These are phyloP conservation scores for Pedionomus torquatus DNA, from an alignment of 2,113 vertebrate genomes.

Conservation along the genomic window DNA sequence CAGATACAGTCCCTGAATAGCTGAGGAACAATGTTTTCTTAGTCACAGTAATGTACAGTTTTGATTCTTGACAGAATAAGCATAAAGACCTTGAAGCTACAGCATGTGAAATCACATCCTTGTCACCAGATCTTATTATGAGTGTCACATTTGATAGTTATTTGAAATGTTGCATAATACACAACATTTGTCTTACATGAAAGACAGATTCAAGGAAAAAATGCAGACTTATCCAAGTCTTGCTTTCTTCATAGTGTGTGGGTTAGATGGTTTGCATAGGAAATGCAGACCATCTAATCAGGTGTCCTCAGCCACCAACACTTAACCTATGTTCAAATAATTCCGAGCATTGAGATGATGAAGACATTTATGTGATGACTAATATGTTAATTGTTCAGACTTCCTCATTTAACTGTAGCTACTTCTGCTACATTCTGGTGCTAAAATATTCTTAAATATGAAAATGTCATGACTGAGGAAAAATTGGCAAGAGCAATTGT, in stretches of 20 bases:
- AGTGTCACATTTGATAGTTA: constrained; percentile 57
- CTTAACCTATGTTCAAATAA: not conserved
- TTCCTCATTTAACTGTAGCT: not conserved
- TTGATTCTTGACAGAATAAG: constrained; percentile 63
- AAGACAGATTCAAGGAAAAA: constrained; percentile 20
- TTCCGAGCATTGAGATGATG: not conserved
- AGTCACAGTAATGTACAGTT: constrained; percentile 19
- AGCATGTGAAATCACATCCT: constrained; percentile 58
- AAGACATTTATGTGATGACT: not conserved
- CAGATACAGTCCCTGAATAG: not conserved
- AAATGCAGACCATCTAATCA: not conserved
- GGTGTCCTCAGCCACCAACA: not conserved
- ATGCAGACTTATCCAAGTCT: not conserved
- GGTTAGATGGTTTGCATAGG: not conserved
- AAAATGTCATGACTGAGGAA: not conserved
- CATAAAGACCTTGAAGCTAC: not conserved
- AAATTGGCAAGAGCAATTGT: not conserved
- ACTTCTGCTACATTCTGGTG: not conserved
- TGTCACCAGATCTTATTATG: constrained; percentile 45
- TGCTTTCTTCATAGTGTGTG: not conserved
- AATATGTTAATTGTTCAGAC: not conserved
- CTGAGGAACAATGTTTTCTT: constrained; percentile 40
- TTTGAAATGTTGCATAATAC: constrained; percentile 28
- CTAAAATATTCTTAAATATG: not conserved
- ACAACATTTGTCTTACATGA: constrained; percentile 19